These are phyloP conservation scores for Scaptomyza caliginosa DNA, from an alignment of 2,888 invertebrate species.

Conservation along the genomic window DNA sequence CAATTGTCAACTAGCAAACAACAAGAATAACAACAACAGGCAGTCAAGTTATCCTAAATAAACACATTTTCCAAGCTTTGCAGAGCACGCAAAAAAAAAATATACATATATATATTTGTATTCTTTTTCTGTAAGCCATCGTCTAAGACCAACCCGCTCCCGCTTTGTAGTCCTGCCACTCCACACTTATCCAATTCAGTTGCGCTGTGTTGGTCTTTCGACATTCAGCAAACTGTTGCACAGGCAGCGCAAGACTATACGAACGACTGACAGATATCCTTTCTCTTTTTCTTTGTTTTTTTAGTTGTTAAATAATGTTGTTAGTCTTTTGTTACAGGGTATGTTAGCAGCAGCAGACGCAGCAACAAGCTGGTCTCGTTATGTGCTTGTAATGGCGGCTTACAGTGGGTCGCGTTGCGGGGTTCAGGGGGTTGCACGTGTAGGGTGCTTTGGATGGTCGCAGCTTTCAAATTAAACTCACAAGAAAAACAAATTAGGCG, in stretches of 20 bases:
- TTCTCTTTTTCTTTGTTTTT: too few relatives aligned
- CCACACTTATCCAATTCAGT: not conserved
- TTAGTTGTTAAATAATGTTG: too few relatives aligned
- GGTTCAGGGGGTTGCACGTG: not conserved
- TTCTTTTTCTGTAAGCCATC: conserved; percentile 27
- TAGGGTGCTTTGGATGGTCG: conserved; percentile 15
- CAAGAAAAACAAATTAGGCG: conserved; percentile 76
- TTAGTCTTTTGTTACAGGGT: too few relatives aligned
- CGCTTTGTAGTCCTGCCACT: too few relatives aligned
- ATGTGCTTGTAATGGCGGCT: not conserved
- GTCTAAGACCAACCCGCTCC: not conserved
- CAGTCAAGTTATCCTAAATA: conserved; percentile 77
- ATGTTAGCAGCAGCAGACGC: conserved; percentile 5
- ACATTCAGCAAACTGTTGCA: conserved; percentile 68
- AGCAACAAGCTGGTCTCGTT: conserved; percentile 11
- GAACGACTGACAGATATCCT: not conserved
- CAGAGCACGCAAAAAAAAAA: conserved; percentile 45
- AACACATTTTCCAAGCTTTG: conserved; percentile 72
- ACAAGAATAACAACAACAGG: conserved; percentile 35
- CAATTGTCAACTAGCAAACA: conserved; percentile 67
- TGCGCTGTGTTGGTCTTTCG: conserved; percentile 60
- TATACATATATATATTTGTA: not conserved
- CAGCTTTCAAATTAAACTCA: conserved; percentile 75
- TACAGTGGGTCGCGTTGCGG: not conserved
- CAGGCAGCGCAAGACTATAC: not conserved